phyloP scores from a whole-genome alignment of 2,797 vertebrate genomes.

The Sternotherus odoratus region DNA sequence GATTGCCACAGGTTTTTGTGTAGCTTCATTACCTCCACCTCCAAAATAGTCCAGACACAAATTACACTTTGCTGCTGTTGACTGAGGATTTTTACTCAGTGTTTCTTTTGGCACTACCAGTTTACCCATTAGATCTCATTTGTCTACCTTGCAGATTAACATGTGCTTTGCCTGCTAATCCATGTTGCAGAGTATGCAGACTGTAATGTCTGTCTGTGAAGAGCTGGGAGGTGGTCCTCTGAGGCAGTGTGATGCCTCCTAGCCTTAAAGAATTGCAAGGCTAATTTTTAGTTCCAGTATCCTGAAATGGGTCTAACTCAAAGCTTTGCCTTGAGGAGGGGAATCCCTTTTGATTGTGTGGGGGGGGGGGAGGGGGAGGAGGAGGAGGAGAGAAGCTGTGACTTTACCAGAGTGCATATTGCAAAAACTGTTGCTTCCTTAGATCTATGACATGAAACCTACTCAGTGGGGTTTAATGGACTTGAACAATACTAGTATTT shows the following conservation, averaged over 20 bases:
- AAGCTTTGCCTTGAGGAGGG: background rate
- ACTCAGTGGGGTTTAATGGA: background rate
- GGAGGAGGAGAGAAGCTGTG: fast-evolving
- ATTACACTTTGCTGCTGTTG: background rate
- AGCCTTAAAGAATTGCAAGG: background rate
- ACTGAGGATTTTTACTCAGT: background rate
- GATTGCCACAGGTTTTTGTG: background rate
- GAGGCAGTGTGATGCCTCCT: background rate
- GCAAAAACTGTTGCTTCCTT: fast-evolving
- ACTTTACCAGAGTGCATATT: background rate
- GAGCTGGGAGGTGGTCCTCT: background rate
- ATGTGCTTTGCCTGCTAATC: fast-evolving
- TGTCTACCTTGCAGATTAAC: background rate
- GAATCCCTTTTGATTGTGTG: fast-evolving
- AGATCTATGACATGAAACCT: background rate
- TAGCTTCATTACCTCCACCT: fast-evolving
- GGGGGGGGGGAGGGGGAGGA: no score
- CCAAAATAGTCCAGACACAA: fast-evolving
- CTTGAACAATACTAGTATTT: background rate
- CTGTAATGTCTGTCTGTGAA: fast-evolving
- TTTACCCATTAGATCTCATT: background rate
- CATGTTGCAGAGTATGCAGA: fast-evolving
- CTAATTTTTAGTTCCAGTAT: fast-evolving
- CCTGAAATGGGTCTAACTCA: background rate
- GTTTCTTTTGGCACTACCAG: fast-evolving